Percentiles rank a stretch among this genome's conserved stretches.
Evolutionary conservation across 2,113 vertebrate genomes (phyloP).

Genomic region (Elachura formosa): DNA sequence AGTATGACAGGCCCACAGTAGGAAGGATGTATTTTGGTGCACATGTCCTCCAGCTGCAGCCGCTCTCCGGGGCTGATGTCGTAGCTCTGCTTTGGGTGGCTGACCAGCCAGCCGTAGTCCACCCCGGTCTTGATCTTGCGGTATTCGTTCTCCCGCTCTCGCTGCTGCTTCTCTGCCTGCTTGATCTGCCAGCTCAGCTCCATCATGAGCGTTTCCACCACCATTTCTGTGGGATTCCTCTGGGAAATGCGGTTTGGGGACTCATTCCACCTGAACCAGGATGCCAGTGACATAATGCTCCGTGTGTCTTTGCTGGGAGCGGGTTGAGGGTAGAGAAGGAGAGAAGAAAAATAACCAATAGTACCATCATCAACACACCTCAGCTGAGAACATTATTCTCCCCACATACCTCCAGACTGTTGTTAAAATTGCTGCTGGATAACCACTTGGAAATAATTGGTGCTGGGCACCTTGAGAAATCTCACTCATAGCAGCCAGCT

Average conservation of each 20-base stretch:
- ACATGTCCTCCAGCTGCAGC: slow-evolving; percentile 89
- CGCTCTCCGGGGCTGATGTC: slow-evolving; percentile 85
- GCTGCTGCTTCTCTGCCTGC: slow-evolving; percentile 85
- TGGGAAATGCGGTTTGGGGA: slow-evolving; percentile 70
- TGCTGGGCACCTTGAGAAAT: not conserved
- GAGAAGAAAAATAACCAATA: not conserved
- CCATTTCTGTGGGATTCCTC: slow-evolving; percentile 82
- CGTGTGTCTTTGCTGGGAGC: not conserved
- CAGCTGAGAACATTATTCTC: not conserved
- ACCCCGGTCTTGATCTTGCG: slow-evolving; percentile 83
- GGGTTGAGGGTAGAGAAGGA: not conserved
- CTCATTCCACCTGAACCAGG: slow-evolving; percentile 89
- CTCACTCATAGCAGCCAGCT: not conserved
- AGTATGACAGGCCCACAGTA: slow-evolving; percentile 90
- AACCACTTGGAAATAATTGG: not conserved
- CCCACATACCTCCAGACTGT: not conserved
- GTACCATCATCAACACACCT: not conserved
- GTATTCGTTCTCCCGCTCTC: slow-evolving; percentile 79
- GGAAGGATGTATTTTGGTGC: slow-evolving; percentile 85
- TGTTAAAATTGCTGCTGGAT: not conserved
- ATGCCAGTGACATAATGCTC: slow-evolving; percentile 75
- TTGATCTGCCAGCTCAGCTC: slow-evolving; percentile 92
- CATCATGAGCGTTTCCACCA: slow-evolving; percentile 93
- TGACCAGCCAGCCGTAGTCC: slow-evolving; percentile 97
- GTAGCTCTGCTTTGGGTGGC: slow-evolving; percentile 74